Evolutionary conservation across 2,888 invertebrate species (phyloP), one percentile per base, ranked within the genome.

Genomic region (Coronaproctus castanopsis): DNA sequence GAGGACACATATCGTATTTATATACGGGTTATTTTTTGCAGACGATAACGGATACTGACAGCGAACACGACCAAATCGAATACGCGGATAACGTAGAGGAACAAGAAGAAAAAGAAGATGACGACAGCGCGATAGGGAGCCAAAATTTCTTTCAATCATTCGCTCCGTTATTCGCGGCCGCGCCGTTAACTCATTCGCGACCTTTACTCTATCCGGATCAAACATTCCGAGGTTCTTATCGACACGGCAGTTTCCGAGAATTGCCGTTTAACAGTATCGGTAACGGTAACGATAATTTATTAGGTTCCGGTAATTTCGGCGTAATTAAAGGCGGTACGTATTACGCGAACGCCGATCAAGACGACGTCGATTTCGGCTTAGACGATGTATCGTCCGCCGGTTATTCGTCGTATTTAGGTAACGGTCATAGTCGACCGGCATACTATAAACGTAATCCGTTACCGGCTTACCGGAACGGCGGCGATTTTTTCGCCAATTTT

Each of bases 261-360:
- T 51, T 63, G 2, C 61, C 63, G 1, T 63, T 61, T 48, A 58
- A 62, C 21, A 56, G 60, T 2, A 51, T n/a, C 20, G n/a, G 57
- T 21, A 56, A 59, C 22, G 59, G 61, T 20, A 61, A 63, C 49
- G 59, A 61, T 52, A 62, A 80, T 53, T 75, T 87, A 18, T 72
- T 89, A 3, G 82, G 89, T 3, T 87, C 87, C 1, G 88, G 88
- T 1, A 88, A 88, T 71, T 89, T 89, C 67, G 87, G 87, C 0
- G 87, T 90, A 1, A 83, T 90, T 56, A 78, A 81, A 59, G 90
- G 90, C 2, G 90, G 88, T 2, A 89, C 89, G 2, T 90, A 87
- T 73, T 86, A 86, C 66, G 73, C 75, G 2, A 76, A 74, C 54
- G n/a, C n/a, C 74, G 74, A n/a, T 81, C 82, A 21, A 22, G 59